Evolutionary conservation across 1,140 invertebrate species (phyloP).

Genomic region (Nasonia vitripennis): DNA sequence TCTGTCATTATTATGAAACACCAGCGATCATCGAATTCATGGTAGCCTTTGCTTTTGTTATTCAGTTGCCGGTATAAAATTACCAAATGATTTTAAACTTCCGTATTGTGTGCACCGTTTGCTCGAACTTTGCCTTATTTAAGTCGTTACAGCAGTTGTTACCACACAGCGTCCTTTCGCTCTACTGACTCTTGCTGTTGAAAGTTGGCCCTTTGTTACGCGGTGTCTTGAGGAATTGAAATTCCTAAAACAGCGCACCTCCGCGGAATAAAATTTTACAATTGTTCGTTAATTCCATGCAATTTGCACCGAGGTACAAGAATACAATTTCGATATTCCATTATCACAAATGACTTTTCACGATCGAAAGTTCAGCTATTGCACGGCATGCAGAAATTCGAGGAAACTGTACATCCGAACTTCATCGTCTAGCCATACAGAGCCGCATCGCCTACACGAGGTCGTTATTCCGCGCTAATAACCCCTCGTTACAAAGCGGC

Average conservation of each 20-base stretch:
- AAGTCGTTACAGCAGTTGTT: background rate
- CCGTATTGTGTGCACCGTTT: background rate
- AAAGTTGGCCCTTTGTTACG: no score
- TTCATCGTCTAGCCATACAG: background rate
- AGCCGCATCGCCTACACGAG: background rate
- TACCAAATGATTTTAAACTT: background rate
- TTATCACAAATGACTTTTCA: background rate
- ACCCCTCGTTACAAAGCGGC: slow-evolving; percentile 8
- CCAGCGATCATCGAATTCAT: no score
- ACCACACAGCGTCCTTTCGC: background rate
- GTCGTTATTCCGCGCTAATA: slow-evolving; percentile 13
- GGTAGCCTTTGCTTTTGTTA: background rate
- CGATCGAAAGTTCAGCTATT: background rate
- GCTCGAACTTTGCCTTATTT: background rate
- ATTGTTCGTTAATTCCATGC: no score
- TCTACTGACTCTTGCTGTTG: background rate
- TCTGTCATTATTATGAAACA: no score
- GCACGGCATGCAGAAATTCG: background rate
- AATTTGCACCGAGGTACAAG: no score
- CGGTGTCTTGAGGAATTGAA: no score
- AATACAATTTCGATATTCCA: background rate
- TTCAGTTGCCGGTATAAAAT: background rate
- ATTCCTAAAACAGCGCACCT: no score
- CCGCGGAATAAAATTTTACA: no score
- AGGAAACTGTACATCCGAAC: background rate